phyloP scores from a whole-genome alignment of 2,797 vertebrate species.

The Ambastaia sidthimunki region DNA sequence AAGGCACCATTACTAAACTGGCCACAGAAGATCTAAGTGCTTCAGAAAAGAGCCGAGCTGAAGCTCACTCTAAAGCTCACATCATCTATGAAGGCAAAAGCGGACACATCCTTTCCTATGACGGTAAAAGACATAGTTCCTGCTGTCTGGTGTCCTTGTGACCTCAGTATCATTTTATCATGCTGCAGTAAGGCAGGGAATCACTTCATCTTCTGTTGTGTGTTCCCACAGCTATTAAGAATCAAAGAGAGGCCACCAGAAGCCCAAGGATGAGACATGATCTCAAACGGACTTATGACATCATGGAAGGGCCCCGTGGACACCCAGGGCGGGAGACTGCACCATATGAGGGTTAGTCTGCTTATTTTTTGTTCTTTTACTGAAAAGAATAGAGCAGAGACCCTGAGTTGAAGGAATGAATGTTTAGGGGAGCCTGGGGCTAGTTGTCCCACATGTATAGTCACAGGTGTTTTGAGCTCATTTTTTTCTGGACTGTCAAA shows the following conservation, averaged over 20 bases:
- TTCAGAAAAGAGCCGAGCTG: conserved; percentile 88
- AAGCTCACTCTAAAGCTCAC: conserved; percentile 89
- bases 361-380: conserved; percentile 30
- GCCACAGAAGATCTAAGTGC: conserved; percentile 87
- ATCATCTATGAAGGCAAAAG: conserved; percentile 98
- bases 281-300: conserved; percentile 93
- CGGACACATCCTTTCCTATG: conserved; percentile 94
- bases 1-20: conserved; percentile 89
- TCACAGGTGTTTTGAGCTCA: too few relatives aligned
- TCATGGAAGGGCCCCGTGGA: conserved; percentile 90
- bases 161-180: not conserved
- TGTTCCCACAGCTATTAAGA: conserved; percentile 86
- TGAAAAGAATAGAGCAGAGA: conserved; percentile 70
- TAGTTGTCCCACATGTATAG: not conserved
- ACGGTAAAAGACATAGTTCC: conserved; percentile 74
- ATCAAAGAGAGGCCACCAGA: conserved; percentile 91
- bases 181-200: not conserved
- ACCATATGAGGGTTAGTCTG: conserved; percentile 87
- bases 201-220: conserved; percentile 1
- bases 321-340: conserved; percentile 87
- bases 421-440: not conserved
- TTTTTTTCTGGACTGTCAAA: too few relatives aligned
- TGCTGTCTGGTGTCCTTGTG: conserved; percentile 53
- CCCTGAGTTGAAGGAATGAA: not conserved
- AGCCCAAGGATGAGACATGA: conserved; percentile 92